Percentiles rank a stretch among this genome's conserved stretches.
Conservation (phyloP, 1,140 invertebrate species). For the Zaprionus vittiger region DNA sequence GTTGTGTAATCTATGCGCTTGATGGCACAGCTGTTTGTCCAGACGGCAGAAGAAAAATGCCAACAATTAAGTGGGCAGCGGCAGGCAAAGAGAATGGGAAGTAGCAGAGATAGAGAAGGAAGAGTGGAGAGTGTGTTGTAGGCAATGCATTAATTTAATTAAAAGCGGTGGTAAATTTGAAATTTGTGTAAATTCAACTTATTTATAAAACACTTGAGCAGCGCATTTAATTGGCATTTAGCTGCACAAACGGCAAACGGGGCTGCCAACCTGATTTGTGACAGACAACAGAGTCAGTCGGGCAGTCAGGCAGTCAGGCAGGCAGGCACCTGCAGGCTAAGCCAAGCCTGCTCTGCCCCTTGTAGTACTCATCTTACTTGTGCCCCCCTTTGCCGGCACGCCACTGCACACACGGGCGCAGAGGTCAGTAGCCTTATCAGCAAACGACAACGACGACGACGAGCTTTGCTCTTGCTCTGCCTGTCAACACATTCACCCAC, state of each 20-base stretch:
- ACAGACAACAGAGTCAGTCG: neutral
- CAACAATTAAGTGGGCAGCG: conserved; percentile 76
- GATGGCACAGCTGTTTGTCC: conserved; percentile 80
- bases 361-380: neutral
- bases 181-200: conserved; percentile 79
- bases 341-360: conserved; percentile 18
- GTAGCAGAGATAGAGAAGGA: neutral
- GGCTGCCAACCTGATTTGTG: conserved; percentile 55
- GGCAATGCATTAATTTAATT: conserved; percentile 82
- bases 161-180: conserved; percentile 69
- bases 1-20: conserved; percentile 82
- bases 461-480: conserved; percentile 26
- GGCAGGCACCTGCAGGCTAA: conserved; percentile 10
- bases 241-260: conserved; percentile 21
- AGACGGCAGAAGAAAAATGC: conserved; percentile 76
- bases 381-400: conserved; percentile 27
- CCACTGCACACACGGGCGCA: conserved; percentile 63
- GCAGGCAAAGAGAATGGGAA: neutral
- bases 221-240: conserved; percentile 45
- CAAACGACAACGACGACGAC: conserved; percentile 20
- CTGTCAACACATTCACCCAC: conserved; percentile 40
- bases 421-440: conserved; percentile 81
- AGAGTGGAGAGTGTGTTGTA: conserved; percentile 37
- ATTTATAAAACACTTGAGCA: conserved; percentile 76
- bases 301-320: too few relatives aligned